Percentiles rank a stretch among this genome's conserved stretches.
phyloP scores from a whole-genome alignment of 1,140 invertebrate species.

The Yoshiicerus persimilis region DNA sequence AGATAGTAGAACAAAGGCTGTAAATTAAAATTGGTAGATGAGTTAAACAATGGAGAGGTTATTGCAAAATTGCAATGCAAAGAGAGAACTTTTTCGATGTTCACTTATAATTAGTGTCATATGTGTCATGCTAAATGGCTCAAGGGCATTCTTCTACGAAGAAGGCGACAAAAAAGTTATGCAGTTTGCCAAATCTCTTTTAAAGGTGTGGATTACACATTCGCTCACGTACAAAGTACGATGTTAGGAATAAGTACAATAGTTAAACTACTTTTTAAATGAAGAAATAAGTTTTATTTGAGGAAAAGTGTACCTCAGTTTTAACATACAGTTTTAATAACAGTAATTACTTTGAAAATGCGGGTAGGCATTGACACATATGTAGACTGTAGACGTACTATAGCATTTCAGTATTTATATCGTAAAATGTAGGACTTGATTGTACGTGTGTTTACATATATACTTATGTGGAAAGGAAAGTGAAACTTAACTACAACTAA shows the following conservation, averaged over 20 bases:
- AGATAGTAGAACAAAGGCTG: no score
- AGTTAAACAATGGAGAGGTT: neutral
- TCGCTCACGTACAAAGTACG: neutral
- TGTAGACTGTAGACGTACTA: no score
- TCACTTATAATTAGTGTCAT: neutral
- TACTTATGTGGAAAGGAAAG: no score
- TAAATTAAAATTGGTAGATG: neutral
- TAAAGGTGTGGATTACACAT: neutral
- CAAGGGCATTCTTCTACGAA: neutral
- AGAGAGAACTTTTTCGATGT: neutral
- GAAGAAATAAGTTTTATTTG: neutral
- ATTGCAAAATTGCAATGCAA: no score
- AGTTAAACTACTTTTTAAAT: neutral
- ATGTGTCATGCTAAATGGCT: neutral
- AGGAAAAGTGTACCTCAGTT: no score
- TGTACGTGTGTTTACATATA: no score
- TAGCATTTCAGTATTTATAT: no score
- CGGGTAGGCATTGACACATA: no score
- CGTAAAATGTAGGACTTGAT: no score
- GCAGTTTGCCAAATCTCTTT: neutral
- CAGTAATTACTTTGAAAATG: no score
- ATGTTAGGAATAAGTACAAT: neutral
- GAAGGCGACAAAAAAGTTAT: neutral
- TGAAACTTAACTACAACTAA: no score
- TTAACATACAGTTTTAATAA: no score